Conservation (phyloP, 2,113 vertebrate species). For the Galbula dea region DNA sequence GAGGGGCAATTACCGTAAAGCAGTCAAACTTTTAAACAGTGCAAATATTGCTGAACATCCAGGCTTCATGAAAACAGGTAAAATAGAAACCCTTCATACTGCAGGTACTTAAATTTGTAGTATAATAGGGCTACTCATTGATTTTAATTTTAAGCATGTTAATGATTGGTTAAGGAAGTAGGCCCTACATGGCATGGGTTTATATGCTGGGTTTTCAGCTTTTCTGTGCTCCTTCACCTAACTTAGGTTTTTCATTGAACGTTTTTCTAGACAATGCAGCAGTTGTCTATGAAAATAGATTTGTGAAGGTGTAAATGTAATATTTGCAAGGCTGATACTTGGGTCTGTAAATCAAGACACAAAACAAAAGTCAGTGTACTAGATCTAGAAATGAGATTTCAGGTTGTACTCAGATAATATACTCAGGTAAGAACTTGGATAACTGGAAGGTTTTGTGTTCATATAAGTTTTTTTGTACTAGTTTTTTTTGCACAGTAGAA, state of each 20-base stretch:
- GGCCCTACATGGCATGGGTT: not conserved
- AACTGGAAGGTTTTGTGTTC: not conserved
- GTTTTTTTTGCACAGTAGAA: not conserved
- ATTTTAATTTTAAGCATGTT: not conserved
- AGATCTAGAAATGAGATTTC: not conserved
- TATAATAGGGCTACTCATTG: not conserved
- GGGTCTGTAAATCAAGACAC: not conserved
- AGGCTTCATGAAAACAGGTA: constrained; percentile 96
- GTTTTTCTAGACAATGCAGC: not conserved
- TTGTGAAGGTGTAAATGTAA: not conserved
- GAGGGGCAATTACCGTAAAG: constrained; percentile 97
- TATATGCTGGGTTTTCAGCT: not conserved
- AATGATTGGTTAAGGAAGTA: not conserved
- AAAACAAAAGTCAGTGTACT: not conserved
- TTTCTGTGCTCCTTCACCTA: not conserved
- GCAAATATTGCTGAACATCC: constrained; percentile 96
- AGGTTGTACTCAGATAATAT: not conserved
- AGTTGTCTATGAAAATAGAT: not conserved
- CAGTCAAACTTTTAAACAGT: constrained; percentile 94
- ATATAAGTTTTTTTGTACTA: not conserved
- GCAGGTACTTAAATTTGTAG: not conserved
- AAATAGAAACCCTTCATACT: not conserved
- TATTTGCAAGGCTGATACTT: not conserved
- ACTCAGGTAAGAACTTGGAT: no score
- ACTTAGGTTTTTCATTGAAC: not conserved